These are phyloP conservation scores for Leuciscus waleckii DNA, from an alignment of 2,797 vertebrate species.

Conservation along the genomic window DNA sequence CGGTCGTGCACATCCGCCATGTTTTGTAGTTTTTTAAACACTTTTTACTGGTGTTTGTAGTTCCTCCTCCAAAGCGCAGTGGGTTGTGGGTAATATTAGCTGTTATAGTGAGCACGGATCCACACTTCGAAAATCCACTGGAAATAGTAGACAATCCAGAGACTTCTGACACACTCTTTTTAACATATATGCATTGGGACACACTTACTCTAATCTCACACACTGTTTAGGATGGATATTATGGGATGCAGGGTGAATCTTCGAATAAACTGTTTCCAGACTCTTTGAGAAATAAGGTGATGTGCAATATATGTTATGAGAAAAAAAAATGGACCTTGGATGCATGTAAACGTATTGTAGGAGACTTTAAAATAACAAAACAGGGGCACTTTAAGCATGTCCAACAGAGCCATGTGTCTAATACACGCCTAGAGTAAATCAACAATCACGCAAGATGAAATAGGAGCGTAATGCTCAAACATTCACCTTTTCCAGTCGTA, in stretches of 20 bases:
- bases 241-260: neutral
- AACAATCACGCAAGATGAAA: neutral
- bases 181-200: no score
- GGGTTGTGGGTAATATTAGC: no score
- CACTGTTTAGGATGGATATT: no score
- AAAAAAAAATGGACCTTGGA: neutral
- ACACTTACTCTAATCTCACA: no score
- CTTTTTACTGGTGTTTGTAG: no score
- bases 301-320: neutral
- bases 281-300: neutral
- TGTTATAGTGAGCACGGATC: no score
- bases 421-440: neutral
- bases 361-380: neutral
- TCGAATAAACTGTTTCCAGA: neutral
- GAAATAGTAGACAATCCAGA: no score
- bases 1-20: no score
- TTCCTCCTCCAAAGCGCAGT: no score
- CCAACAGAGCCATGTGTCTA: neutral
- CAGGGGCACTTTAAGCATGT: neutral
- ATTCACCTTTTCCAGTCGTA: constrained; percentile 95
- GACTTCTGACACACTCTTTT: no score
- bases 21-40: no score
- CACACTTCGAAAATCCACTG: no score
- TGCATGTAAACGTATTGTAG: neutral
- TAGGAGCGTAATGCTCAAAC: neutral